Evolutionary conservation across 1,140 invertebrate genomes (phyloP).

Genomic region (Tetranychus cinnabarinus): DNA sequence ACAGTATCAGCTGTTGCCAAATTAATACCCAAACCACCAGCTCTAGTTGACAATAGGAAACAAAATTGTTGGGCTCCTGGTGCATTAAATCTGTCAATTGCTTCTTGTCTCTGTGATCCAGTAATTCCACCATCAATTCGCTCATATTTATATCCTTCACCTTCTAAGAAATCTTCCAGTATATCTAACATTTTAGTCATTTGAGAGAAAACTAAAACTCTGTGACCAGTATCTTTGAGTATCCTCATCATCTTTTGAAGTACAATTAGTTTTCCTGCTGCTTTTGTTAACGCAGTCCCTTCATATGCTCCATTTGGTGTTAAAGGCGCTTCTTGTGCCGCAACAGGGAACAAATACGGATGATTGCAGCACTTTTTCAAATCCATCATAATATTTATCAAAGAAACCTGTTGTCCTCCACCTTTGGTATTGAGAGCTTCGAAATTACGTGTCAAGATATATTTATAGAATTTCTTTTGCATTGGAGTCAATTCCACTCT

Average conservation of each 20-base stretch:
- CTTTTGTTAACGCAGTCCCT: slow-evolving; percentile 68
- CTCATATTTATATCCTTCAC: slow-evolving; percentile 94
- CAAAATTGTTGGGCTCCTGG: slow-evolving; percentile 77
- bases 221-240: slow-evolving; percentile 72
- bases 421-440: slow-evolving; percentile 89
- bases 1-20: slow-evolving; percentile 97
- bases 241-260: slow-evolving; percentile 82
- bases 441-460: slow-evolving; percentile 92
- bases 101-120: slow-evolving; percentile 78
- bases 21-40: slow-evolving; percentile 96
- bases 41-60: slow-evolving; percentile 87
- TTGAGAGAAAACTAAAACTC: slow-evolving; percentile 97
- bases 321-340: slow-evolving; percentile 50
- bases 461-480: slow-evolving; percentile 99
- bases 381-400: slow-evolving; percentile 99
- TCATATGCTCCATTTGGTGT: slow-evolving; percentile 86
- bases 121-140: slow-evolving; percentile 97
- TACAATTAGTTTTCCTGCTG: slow-evolving; percentile 83
- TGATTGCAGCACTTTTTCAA: slow-evolving; percentile 99
- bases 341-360: slow-evolving; percentile 92
- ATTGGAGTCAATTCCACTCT: slow-evolving; percentile 92
- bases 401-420: slow-evolving; percentile 73
- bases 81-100: slow-evolving; percentile 75
- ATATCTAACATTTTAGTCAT: slow-evolving; percentile 99
- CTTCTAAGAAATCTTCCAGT: slow-evolving; percentile 91